A percentile compares a stretch with the other conserved stretches of the same genome.
phyloP scores from a whole-genome alignment of 1,140 invertebrate species.

The Drosophila athabasca region DNA sequence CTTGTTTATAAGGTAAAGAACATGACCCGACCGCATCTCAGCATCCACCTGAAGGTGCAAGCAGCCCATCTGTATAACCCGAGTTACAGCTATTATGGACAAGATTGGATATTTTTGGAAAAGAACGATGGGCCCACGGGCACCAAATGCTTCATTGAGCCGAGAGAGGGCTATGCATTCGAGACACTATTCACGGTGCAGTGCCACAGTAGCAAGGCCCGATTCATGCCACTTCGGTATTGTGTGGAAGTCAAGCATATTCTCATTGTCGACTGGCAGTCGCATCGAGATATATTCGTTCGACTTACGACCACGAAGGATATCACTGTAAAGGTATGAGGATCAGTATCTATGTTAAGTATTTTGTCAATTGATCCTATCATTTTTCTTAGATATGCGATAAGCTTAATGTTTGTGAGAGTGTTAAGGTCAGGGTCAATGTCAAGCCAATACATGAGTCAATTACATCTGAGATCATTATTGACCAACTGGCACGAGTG shows the following conservation, averaged over 20 bases:
- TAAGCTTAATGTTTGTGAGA: too few relatives aligned
- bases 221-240: slow-evolving; percentile 13
- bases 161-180: not conserved
- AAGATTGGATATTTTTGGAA: slow-evolving; percentile 1
- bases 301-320: slow-evolving; percentile 3
- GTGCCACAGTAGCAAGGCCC: not conserved
- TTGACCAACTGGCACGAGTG: not conserved
- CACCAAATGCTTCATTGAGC: slow-evolving; percentile 2
- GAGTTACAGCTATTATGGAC: slow-evolving; percentile 9
- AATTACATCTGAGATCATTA: too few relatives aligned
- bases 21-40: not conserved
- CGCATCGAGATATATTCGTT: slow-evolving; percentile 3
- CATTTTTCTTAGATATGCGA: too few relatives aligned
- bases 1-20: slow-evolving; percentile 25
- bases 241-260: not conserved
- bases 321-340: slow-evolving; percentile 2
- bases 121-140: slow-evolving; percentile 8
- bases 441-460: too few relatives aligned
- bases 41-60: slow-evolving; percentile 9
- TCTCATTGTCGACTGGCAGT: slow-evolving; percentile 8
- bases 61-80: slow-evolving; percentile 6
- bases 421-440: too few relatives aligned
- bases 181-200: slow-evolving; percentile 11
- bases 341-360: too few relatives aligned
- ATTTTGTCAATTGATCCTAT: too few relatives aligned